Evolutionary conservation across 2,113 vertebrate species (phyloP), one percentile per base, ranked within the genome.

Genomic region (Embiotoca jacksoni): DNA sequence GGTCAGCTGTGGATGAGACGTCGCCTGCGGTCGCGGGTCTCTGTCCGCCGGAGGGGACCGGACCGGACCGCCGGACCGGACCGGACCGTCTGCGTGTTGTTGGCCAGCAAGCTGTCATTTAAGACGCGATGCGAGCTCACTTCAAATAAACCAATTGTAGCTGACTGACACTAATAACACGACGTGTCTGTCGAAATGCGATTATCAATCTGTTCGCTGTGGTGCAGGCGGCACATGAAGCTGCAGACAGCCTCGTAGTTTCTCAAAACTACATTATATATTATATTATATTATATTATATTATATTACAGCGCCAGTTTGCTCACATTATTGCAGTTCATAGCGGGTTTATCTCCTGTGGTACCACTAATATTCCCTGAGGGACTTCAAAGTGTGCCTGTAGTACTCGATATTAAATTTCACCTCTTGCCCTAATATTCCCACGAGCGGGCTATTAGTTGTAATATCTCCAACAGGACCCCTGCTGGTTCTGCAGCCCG

Each of bases 151-250:
- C 60, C 81, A 65, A 37, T 52, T 66, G 44, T 61, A 55, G 49
- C 72, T 47, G 53, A 59, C 72, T 73, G 76, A 72, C 73, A 30
- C 53, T 75, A 65, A 85, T 71, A 76, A 81, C 75, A 4, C 0
- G 3, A 37, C 82, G 57, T 23, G 23, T 23, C 23, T 23, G 23
- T 70, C 62, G 44, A 82, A 88, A 89, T 77, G 81, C 66, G 81
- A 88, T 87, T 85, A 83, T 77, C 79, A 74, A 14, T 75, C 58
- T 81, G 78, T 46, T 81, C 54, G 0, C 32, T 37, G 77, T 74
- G 63, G 67, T 79, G 60, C 57, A 81, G 47, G 23, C 23, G 23
- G 23, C 23, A 23, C 23, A 75, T 78, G 57, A 78, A 1, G 79
- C 83, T 7, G 7, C 73, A 60, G 75, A 75, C 77, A 78, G 52